Conservation (phyloP, 2,888 invertebrate genomes). For the Plagodis dolabraria region DNA sequence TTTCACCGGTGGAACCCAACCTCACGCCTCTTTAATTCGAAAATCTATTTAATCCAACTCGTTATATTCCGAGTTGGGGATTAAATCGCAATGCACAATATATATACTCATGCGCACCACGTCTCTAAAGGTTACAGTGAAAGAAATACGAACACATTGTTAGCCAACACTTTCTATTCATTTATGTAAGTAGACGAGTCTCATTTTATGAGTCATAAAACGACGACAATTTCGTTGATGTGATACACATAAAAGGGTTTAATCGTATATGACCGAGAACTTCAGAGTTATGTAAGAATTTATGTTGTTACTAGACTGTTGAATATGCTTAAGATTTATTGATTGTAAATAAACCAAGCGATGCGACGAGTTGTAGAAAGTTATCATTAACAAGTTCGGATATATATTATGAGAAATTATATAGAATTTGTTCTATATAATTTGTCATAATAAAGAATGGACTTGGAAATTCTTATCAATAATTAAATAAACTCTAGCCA, state of each 20-base stretch:
- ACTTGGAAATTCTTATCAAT: too few relatives aligned
- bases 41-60: slow-evolving; percentile 70
- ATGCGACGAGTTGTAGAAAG: slow-evolving; percentile 8
- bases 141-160: slow-evolving; percentile 60
- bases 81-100: slow-evolving; percentile 66
- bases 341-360: slow-evolving; percentile 11
- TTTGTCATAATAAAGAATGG: slow-evolving; percentile 2
- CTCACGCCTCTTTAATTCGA: slow-evolving; percentile 68
- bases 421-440: slow-evolving; percentile 11
- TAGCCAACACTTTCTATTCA: slow-evolving; percentile 74
- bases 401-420: slow-evolving; percentile 18
- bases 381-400: slow-evolving; percentile 16
- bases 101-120: slow-evolving; percentile 67
- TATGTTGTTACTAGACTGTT: slow-evolving; percentile 11
- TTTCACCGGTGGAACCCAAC: slow-evolving; percentile 66
- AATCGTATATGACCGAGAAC: slow-evolving; percentile 47
- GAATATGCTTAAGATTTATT: slow-evolving; percentile 19
- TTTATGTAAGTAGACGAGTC: slow-evolving; percentile 41
- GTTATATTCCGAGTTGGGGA: slow-evolving; percentile 57
- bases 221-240: slow-evolving; percentile 32
- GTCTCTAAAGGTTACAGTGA: slow-evolving; percentile 65
- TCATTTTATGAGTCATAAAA: slow-evolving; percentile 45
- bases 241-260: slow-evolving; percentile 29
- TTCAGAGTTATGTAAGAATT: slow-evolving; percentile 42
- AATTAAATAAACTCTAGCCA: too few relatives aligned